phyloP scores from a whole-genome alignment of 2,888 invertebrate species.

The Macrophya annulata region DNA sequence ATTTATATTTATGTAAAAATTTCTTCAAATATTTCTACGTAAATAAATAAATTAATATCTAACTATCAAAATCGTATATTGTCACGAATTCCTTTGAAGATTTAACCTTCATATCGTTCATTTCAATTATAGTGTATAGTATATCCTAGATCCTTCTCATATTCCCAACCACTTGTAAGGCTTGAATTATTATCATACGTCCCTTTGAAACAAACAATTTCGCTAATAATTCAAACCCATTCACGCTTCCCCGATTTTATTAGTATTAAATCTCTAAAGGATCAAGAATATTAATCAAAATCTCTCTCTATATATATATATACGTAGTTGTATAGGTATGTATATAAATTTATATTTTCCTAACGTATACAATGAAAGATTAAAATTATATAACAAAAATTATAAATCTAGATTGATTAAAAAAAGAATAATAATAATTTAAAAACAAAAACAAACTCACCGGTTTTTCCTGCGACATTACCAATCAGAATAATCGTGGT shows the following conservation, averaged over 20 bases:
- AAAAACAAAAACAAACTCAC: not conserved
- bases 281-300: no score
- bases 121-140: not conserved
- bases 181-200: not conserved
- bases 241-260: not conserved
- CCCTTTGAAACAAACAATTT: not conserved
- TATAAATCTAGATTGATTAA: no score
- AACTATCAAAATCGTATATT: not conserved
- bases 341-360: no score
- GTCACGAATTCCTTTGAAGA: not conserved
- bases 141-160: not conserved
- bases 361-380: no score
- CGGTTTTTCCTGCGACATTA: slow-evolving; percentile 10
- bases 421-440: no score
- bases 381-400: no score
- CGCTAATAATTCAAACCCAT: not conserved
- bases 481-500: not conserved
- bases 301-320: not conserved
- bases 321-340: no score
- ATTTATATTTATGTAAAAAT: no score
- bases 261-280: no score
- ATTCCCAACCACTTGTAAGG: slow-evolving; percentile 14
- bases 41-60: no score
- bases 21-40: no score
- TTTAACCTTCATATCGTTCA: not conserved